Evolutionary conservation across 2,113 vertebrate species (phyloP), one percentile per base, ranked within the genome.

Genomic region (Podilymbus podiceps): DNA sequence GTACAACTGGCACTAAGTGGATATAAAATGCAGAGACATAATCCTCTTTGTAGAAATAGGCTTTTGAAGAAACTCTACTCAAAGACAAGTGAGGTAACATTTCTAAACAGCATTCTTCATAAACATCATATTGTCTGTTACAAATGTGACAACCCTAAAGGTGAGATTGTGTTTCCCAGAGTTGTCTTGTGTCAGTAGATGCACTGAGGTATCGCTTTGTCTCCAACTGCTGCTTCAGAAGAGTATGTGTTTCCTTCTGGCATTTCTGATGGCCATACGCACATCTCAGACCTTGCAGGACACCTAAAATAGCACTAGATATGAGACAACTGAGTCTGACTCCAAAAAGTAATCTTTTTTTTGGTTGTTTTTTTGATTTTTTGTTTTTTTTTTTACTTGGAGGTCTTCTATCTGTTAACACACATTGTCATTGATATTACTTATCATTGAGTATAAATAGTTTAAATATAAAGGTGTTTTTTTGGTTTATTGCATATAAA

Each of bases 261-360:
- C 44, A 40, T 62, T 96, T 85, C 53, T 82, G 33, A 71, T 18
- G 73, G 62, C 30, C 11, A 52, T 15, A 44, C 7, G 35, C 24
- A 60, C 17, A 47, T 47, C 81, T 47, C 66, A 33, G 25, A 64
- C 72, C 14, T 44, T 52, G 44, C 15, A 88, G 52, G 66, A 67
- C 49, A 78, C 56, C 33, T 75, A 35, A 88, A 89, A 59, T 21
- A 81, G 44, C 15, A 78, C 18, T 42, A 23, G 8, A 71, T 50
- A 18, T 14, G 22, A 44, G 56, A 59, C 22, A 67, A n/a, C 22
- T 35, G 19, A 87, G 47, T 55, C 28, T 74, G 64, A 78, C 4
- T 2, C 12, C 5, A 15, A 58, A 28, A 56, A 31, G 7, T 5
- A 0, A 1, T 13, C 3, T 20, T 12, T 68, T 24, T 19, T 27